Conservation (phyloP, 2,888 invertebrate genomes). For the Brachyptera putata region DNA sequence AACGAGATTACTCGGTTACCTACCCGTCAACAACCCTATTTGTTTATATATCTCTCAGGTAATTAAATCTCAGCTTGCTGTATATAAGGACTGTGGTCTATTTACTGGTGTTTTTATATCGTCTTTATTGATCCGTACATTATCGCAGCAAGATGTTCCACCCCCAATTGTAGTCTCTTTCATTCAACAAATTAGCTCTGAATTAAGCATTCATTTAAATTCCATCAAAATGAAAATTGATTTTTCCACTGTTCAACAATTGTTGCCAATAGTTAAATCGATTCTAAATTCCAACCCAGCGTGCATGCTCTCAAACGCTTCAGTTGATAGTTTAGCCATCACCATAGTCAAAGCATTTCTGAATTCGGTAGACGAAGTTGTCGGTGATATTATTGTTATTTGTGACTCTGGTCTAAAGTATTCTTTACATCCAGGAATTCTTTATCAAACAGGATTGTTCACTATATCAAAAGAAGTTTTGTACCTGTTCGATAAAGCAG, state of each 20-base stretch:
- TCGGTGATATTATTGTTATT: conserved; percentile 26
- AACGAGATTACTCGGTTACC: conserved; percentile 24
- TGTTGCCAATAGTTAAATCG: conserved; percentile 23
- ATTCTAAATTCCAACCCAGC: conserved; percentile 26
- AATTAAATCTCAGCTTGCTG: conserved; percentile 26
- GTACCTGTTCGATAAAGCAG: background rate
- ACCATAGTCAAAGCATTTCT: conserved; percentile 27
- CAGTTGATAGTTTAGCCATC: conserved; percentile 15
- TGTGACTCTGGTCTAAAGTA: conserved; percentile 2
- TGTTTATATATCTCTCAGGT: conserved; percentile 27
- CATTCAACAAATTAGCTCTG: conserved; percentile 13
- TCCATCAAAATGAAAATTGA: conserved; percentile 24
- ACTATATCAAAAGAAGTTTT: background rate
- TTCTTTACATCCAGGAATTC: conserved; percentile 15
- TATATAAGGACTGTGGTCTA: conserved; percentile 28
- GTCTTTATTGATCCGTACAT: conserved; percentile 19
- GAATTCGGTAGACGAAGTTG: conserved; percentile 18
- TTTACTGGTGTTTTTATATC: conserved; percentile 26
- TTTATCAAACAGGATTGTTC: conserved; percentile 22
- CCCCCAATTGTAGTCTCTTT: background rate
- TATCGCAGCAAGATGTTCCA: conserved; percentile 1
- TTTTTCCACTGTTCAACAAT: conserved; percentile 26
- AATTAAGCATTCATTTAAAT: background rate
- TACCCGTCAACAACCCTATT: conserved; percentile 27
- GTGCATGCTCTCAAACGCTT: conserved; percentile 20